These are phyloP conservation scores for Scylla paramamosain DNA, from an alignment of 1,140 invertebrate species.

Conservation along the genomic window DNA sequence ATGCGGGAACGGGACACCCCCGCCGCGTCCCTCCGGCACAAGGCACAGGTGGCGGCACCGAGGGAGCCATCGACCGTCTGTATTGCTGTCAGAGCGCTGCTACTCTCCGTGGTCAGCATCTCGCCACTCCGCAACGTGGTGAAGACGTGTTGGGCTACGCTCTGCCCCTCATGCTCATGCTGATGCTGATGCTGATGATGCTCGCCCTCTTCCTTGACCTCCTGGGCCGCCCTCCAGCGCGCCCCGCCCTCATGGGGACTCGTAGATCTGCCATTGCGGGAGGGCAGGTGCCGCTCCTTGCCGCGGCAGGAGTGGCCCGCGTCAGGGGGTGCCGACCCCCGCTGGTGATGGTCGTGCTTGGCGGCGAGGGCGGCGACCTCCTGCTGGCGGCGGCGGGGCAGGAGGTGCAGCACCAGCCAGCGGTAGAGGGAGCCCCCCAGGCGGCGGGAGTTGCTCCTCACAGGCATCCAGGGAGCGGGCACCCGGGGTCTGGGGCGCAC, in stretches of 20 bases:
- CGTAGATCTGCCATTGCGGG: neutral
- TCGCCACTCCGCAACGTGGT: neutral
- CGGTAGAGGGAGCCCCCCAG: conserved; percentile 70
- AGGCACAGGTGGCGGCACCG: neutral
- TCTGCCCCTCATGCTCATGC: neutral
- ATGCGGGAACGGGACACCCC: conserved; percentile 39
- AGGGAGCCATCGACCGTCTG: conserved; percentile 24
- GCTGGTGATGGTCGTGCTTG: neutral
- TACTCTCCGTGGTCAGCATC: neutral
- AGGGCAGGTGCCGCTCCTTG: neutral
- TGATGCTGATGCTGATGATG: too few species aligned
- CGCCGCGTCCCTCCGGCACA: neutral
- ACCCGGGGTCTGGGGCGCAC: conserved; percentile 29
- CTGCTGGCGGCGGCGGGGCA: conserved; percentile 62
- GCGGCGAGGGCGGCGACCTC: neutral
- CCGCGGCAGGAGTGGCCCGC: neutral
- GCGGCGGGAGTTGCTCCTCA: conserved; percentile 67
- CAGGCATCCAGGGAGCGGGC: conserved; percentile 64
- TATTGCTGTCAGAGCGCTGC: neutral
- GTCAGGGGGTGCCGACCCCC: neutral
- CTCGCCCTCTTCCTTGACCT: neutral
- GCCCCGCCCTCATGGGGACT: neutral
- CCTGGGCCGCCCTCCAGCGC: neutral
- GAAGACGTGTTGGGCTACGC: neutral
- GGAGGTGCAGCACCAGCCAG: conserved; percentile 63